Evolutionary conservation across 2,113 vertebrate species (phyloP), one percentile per base, ranked within the genome.

Genomic region (Microcebus jonahi): DNA sequence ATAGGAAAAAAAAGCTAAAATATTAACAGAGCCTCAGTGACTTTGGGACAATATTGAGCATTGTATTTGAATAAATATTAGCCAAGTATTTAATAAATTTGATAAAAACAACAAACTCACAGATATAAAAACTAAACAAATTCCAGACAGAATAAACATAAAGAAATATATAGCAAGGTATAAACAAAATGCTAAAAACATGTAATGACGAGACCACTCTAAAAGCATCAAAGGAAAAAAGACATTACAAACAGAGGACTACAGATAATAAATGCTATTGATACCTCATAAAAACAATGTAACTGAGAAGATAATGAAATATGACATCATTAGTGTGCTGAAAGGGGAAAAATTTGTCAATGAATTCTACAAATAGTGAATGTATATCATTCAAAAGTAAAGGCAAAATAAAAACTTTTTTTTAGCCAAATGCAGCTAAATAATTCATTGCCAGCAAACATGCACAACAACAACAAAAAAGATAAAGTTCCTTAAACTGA

Each of bases 401-500:
- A 92, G 21, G 1, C 21, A 90, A 90, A 96, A 53, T 53, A 82
- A 36, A 63, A 31, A 67, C 3, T 68, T 34, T 61, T 61, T 76
- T 25, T 48, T 7, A 71, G 45, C 8, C 21, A 77, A 61, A 42
- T 18, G 42, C 65, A 84, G 3, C 1, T 67, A 93, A n/a, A 93
- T 50, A 63, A 88, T 70, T 89, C 84, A 36, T 42, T 83, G 80
- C 14, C 29, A 80, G 31, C 11, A 53, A 13, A 27, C 18, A 59
- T 68, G 5, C 17, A 68, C 31, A 85, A 89, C 4, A 82, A 89
- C 5, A 36, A 12, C 23, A 87, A 57, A 48, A 76, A 50, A 76
- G 31, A 57, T 76, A 81, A 94, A 63, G 4, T 79, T 95, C 31
- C 87, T 94, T 59, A 90, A 39, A 68, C 20, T 73, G 48, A 90